Evolutionary conservation across 2,888 invertebrate genomes (phyloP).

Genomic region (Erynnis tages): DNA sequence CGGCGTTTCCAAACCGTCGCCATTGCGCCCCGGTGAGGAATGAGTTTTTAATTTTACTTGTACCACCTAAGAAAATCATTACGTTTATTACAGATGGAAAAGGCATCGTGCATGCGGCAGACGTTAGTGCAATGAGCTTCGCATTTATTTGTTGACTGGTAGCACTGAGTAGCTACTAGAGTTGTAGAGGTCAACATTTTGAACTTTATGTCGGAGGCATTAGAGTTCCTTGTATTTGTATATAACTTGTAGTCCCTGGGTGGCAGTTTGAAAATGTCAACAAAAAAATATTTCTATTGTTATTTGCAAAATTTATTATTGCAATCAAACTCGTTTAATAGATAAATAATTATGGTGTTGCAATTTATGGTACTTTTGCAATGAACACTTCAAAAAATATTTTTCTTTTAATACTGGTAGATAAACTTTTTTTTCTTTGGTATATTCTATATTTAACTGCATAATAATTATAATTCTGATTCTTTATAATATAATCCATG

Average conservation of each 20-base stretch:
- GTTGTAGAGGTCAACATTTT: not conserved
- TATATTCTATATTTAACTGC: too few relatives aligned
- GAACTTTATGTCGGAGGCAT: conserved; percentile 2
- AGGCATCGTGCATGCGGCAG: conserved; percentile 2
- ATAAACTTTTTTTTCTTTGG: too few relatives aligned
- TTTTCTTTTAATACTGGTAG: too few relatives aligned
- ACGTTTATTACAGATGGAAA: conserved; percentile 7
- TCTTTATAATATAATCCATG: not conserved
- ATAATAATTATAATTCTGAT: too few relatives aligned
- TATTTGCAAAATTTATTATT: not conserved
- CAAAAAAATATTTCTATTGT: not conserved
- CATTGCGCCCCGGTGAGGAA: too few relatives aligned
- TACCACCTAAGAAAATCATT: too few relatives aligned
- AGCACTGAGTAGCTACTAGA: conserved; percentile 12
- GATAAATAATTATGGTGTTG: not conserved
- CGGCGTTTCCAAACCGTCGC: too few relatives aligned
- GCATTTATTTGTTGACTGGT: conserved; percentile 16
- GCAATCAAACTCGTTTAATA: not conserved
- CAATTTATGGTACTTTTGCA: not conserved
- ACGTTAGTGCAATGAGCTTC: conserved; percentile 20
- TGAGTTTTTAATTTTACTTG: too few relatives aligned
- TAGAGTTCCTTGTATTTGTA: conserved; percentile 1
- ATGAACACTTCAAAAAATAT: too few relatives aligned
- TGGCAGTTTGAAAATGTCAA: conserved; percentile 4
- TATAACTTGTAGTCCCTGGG: not conserved